Evolutionary conservation across 2,888 invertebrate species (phyloP).

Genomic region (Sabellastarte sp.): DNA sequence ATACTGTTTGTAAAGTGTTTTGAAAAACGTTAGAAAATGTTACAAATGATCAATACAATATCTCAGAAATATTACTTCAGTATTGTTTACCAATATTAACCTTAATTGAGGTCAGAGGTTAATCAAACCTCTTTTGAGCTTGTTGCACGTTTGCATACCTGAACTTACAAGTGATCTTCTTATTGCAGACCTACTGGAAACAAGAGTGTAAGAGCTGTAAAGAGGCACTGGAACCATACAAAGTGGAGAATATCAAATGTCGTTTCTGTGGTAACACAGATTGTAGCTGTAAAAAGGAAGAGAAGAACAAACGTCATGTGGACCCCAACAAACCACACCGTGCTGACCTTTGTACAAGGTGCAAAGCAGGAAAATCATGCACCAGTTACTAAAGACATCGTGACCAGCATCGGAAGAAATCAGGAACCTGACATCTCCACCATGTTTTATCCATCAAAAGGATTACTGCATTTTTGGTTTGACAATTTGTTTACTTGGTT

Average conservation of each 20-base stretch:
- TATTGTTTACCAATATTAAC: neutral
- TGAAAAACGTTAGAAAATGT: no score
- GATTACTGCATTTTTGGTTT: no score
- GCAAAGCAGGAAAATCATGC: constrained; percentile 5
- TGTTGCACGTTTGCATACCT: neutral
- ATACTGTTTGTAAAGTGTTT: no score
- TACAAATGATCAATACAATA: no score
- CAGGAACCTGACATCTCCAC: no score
- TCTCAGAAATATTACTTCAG: neutral
- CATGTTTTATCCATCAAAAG: no score
- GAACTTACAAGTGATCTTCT: no score
- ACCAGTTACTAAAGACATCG: no score
- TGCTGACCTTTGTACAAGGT: constrained; percentile 9
- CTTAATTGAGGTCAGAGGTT: neutral
- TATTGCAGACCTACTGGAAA: constrained; percentile 1
- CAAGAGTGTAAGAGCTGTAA: constrained; percentile 11
- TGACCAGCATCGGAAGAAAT: no score
- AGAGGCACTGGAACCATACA: constrained; percentile 4
- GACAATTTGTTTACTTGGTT: no score
- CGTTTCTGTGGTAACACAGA: constrained; percentile 2
- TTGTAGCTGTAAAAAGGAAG: constrained; percentile 10
- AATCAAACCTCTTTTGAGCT: neutral
- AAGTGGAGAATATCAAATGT: constrained; percentile 4
- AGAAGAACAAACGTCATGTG: constrained; percentile 9
- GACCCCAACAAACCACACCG: constrained; percentile 9